Conservation (phyloP, 2,888 invertebrate species). For the Branchellion lobata region DNA sequence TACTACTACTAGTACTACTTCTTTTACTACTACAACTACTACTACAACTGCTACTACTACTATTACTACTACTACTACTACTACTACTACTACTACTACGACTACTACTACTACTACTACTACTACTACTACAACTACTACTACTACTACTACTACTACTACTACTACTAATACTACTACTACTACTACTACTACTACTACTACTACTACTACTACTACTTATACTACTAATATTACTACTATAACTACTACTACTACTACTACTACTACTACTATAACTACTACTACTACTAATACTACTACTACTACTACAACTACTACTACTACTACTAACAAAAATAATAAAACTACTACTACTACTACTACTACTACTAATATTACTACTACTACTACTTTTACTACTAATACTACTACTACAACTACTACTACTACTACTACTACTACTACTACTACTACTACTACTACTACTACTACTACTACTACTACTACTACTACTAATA, state of each 20-base stretch:
- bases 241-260: conserved; percentile 18
- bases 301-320: conserved; percentile 28
- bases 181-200: background rate
- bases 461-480: conserved; percentile 23
- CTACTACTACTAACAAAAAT: conserved; percentile 43
- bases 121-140: background rate
- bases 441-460: conserved; percentile 13
- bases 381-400: background rate
- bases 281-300: conserved; percentile 9
- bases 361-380: background rate
- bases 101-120: conserved; percentile 14
- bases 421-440: background rate
- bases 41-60: conserved; percentile 15
- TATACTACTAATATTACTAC: conserved; percentile 6
- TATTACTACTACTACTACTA: conserved; percentile 6
- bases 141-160: conserved; percentile 2
- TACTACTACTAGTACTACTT: conserved; percentile 16
- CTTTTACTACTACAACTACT: conserved; percentile 13
- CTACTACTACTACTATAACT: conserved; percentile 13
- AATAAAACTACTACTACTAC: background rate
- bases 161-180: background rate
- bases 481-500: conserved; percentile 11
- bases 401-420: background rate
- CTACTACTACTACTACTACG: conserved; percentile 13
- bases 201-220: conserved; percentile 8